These are phyloP conservation scores for Diarsia brunnea DNA, from an alignment of 2,888 invertebrate species.

Conservation along the genomic window DNA sequence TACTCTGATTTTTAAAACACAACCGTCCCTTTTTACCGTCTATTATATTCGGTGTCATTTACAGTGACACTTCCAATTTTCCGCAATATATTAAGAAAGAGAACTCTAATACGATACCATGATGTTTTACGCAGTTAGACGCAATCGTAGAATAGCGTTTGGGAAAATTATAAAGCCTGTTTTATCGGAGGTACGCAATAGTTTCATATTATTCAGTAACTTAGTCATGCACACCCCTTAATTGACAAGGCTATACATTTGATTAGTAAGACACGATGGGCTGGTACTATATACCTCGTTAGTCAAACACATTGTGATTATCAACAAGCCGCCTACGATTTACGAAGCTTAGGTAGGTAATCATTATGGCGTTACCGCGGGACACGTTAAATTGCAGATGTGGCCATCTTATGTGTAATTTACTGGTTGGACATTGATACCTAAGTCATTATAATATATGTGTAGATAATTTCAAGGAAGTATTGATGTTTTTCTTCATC, in stretches of 20 bases:
- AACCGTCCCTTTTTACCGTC: neutral
- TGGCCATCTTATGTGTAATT: neutral
- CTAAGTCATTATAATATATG: neutral
- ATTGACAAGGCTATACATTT: slow-evolving; percentile 2
- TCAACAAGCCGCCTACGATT: slow-evolving; percentile 11
- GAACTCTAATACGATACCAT: neutral
- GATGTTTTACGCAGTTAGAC: neutral
- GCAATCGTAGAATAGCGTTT: neutral
- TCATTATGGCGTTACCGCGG: slow-evolving; percentile 18
- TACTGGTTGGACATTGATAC: neutral
- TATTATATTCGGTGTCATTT: neutral
- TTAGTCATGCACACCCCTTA: neutral
- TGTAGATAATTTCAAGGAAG: neutral
- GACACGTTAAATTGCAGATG: slow-evolving; percentile 1
- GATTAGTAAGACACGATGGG: neutral
- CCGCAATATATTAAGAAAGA: neutral
- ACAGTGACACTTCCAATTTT: neutral
- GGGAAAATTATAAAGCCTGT: neutral
- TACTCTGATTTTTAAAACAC: neutral
- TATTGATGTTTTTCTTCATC: too few species aligned
- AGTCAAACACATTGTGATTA: slow-evolving; percentile 20
- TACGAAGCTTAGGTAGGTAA: slow-evolving; percentile 17
- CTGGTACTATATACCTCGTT: neutral
- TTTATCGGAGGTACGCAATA: neutral
- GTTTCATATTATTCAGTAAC: neutral